Evolutionary conservation across 2,113 vertebrate species (phyloP).

Genomic region (Sciurus niger): DNA sequence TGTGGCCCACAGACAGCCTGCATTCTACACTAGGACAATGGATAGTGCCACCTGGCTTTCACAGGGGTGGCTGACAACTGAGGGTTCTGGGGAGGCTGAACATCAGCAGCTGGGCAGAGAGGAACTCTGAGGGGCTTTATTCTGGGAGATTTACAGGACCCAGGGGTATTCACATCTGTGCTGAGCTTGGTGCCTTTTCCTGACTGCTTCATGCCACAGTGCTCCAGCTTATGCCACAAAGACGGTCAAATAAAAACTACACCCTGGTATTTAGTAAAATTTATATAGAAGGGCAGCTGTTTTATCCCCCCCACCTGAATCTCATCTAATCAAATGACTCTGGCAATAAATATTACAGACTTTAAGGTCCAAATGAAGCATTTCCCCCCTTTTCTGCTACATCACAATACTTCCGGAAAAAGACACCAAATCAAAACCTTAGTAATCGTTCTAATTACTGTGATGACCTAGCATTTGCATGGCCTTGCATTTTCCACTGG

Average conservation of each 20-base stretch:
- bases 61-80: not conserved
- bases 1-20: not conserved
- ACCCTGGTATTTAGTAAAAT: constrained; percentile 54
- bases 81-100: not conserved
- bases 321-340: constrained; percentile 59
- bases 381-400: not conserved
- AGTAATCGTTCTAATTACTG: not conserved
- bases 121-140: constrained; percentile 12
- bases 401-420: constrained; percentile 19
- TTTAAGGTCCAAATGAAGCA: constrained; percentile 58
- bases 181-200: constrained; percentile 52
- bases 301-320: constrained; percentile 37
- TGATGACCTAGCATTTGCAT: not conserved
- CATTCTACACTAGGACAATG: not conserved
- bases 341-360: constrained; percentile 65
- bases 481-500: not conserved
- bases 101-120: not conserved
- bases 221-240: constrained; percentile 45
- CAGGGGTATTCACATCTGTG: constrained; percentile 54
- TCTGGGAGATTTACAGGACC: constrained; percentile 53
- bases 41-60: not conserved
- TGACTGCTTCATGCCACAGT: constrained; percentile 26
- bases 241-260: constrained; percentile 71
- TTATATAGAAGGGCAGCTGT: constrained; percentile 64
- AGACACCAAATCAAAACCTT: constrained; percentile 29